phyloP scores from a whole-genome alignment of 2,113 vertebrate genomes.

The Callionymus lyra region DNA sequence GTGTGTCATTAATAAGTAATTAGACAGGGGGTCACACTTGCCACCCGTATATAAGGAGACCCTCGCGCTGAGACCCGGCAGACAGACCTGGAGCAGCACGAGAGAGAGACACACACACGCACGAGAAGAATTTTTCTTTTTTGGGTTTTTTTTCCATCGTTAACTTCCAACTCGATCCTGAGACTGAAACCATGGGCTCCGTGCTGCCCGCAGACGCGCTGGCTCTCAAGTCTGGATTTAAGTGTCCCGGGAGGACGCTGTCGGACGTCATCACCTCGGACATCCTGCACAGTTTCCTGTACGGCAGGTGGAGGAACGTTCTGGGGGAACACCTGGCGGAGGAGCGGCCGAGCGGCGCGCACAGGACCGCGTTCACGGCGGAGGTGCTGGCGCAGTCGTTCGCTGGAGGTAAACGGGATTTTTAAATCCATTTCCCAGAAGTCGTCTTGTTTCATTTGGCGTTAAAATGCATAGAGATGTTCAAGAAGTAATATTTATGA shows the following conservation, averaged over 20 bases:
- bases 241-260: constrained; percentile 76
- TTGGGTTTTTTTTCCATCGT: not conserved
- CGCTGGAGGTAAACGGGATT: constrained; percentile 78
- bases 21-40: constrained; percentile 77
- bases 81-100: constrained; percentile 28
- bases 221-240: constrained; percentile 83
- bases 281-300: constrained; percentile 93
- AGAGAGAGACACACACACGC: no score
- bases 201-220: constrained; percentile 85
- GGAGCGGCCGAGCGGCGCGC: constrained; percentile 68
- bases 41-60: constrained; percentile 79
- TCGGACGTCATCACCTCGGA: constrained; percentile 94
- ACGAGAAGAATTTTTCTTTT: constrained; percentile 10
- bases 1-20: constrained; percentile 97
- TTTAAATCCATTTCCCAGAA: no score
- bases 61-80: constrained; percentile 36
- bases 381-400: constrained; percentile 95
- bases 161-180: not conserved
- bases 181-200: constrained; percentile 79
- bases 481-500: no score
- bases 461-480: no score
- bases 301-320: constrained; percentile 93
- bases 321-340: constrained; percentile 86
- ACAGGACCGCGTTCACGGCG: constrained; percentile 90
- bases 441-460: no score